These are phyloP conservation scores for Coptotermes formosanus DNA, from an alignment of 1,140 invertebrate species.

Conservation along the genomic window DNA sequence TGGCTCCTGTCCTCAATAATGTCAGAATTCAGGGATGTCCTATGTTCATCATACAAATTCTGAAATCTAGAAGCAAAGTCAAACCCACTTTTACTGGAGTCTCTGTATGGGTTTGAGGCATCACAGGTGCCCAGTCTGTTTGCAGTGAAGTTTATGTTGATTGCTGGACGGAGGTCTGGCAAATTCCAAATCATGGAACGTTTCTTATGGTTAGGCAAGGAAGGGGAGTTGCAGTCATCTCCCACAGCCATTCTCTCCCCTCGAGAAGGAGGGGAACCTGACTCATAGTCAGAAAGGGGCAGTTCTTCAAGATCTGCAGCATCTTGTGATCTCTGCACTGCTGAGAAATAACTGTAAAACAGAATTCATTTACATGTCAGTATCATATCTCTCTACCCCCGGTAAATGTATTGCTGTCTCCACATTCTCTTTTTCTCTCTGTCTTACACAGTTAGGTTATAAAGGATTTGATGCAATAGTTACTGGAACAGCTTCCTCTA, in stretches of 20 bases:
- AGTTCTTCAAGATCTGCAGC: constrained; percentile 10
- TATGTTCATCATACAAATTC: constrained; percentile 45
- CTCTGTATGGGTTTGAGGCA: not conserved
- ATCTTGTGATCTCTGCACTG: not conserved
- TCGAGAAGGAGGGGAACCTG: constrained; percentile 58
- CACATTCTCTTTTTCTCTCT: no score
- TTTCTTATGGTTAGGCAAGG: not conserved
- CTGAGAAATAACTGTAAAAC: constrained; percentile 30
- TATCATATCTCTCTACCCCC: no score
- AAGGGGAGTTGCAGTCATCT: not conserved
- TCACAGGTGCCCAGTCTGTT: constrained; percentile 11
- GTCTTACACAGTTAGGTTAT: no score
- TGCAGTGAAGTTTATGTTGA: constrained; percentile 50
- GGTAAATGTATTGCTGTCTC: no score
- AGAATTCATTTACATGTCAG: not conserved
- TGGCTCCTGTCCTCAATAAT: not conserved
- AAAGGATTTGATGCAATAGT: no score
- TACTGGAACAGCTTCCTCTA: no score
- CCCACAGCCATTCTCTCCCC: constrained; percentile 43
- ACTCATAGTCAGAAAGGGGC: constrained; percentile 58
- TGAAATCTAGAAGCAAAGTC: constrained; percentile 52
- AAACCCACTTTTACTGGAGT: constrained; percentile 42
- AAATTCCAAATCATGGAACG: constrained; percentile 38
- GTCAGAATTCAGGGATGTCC: constrained; percentile 25
- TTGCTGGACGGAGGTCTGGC: constrained; percentile 47